Conservation (phyloP, 2,797 vertebrate species). For the Poecile montanus region DNA sequence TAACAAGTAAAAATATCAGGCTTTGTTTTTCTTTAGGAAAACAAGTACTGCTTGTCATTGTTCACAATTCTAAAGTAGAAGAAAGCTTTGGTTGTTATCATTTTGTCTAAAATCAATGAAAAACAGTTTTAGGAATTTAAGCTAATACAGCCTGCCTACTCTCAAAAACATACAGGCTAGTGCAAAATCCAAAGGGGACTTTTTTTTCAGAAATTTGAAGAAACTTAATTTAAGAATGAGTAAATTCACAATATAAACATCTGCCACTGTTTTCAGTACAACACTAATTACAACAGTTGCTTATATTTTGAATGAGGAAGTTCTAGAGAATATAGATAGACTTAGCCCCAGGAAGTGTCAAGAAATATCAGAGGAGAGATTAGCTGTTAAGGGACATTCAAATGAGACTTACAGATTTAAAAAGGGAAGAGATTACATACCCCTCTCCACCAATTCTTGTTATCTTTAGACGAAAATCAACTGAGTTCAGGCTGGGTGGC, state of each 20-base stretch:
- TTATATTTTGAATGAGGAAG: not conserved
- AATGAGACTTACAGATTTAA: not conserved
- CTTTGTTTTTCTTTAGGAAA: not conserved
- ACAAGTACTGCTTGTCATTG: not conserved
- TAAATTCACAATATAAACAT: not conserved
- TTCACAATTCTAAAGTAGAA: not conserved
- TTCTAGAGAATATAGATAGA: not conserved
- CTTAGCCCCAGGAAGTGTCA: constrained; percentile 1
- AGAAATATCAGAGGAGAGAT: constrained; percentile 28
- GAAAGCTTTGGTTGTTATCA: not conserved
- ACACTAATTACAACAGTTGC: not conserved
- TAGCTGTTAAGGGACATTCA: constrained; percentile 9
- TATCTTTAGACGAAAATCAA: constrained; percentile 98
- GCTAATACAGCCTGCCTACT: not conserved
- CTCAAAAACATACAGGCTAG: not conserved
- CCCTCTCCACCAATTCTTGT: constrained; percentile 97
- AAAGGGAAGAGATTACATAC: constrained; percentile 81
- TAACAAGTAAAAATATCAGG: not conserved
- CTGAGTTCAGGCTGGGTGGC: constrained; percentile 96
- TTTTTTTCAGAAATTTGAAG: not conserved
- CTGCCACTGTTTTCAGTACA: not conserved
- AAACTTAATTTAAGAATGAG: not conserved
- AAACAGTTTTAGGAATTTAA: not conserved
- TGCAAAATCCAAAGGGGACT: not conserved
- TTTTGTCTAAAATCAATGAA: not conserved